These are phyloP conservation scores for Heliconius sara DNA, from an alignment of 2,888 invertebrate species.

Conservation along the genomic window DNA sequence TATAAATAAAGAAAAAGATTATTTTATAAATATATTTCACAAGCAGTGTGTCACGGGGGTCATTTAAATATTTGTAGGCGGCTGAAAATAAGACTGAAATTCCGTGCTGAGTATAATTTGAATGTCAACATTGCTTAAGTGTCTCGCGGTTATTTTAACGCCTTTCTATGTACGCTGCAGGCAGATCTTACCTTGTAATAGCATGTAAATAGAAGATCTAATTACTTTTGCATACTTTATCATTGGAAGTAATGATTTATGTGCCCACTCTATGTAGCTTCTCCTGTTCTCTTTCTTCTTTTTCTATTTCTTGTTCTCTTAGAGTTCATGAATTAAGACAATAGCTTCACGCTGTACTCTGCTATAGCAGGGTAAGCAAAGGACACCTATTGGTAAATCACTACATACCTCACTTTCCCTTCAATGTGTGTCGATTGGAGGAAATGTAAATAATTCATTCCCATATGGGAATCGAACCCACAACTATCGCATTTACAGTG, in stretches of 20 bases:
- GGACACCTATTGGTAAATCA: not conserved
- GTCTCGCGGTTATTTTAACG: slow-evolving; percentile 18
- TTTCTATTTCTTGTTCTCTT: not conserved
- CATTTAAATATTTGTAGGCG: slow-evolving; percentile 37
- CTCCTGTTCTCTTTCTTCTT: not conserved
- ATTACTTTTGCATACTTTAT: not conserved
- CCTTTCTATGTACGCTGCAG: slow-evolving; percentile 23
- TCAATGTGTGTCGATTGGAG: not conserved
- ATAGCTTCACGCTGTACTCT: not conserved
- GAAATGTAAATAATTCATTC: not conserved
- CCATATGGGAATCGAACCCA: too few relatives aligned
- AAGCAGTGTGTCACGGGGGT: slow-evolving; percentile 21
- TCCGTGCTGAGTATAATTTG: slow-evolving; percentile 37
- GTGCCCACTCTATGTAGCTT: not conserved
- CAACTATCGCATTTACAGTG: too few relatives aligned
- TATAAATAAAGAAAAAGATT: too few relatives aligned
- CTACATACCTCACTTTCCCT: not conserved
- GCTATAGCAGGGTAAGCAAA: not conserved
- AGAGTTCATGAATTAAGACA: not conserved
- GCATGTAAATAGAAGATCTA: not conserved
- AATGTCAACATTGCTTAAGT: slow-evolving; percentile 35
- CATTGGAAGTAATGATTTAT: too few relatives aligned
- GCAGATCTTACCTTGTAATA: slow-evolving; percentile 7
- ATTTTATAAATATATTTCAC: not conserved
- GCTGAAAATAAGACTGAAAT: slow-evolving; percentile 34